These are phyloP conservation scores for Pomacea maculata DNA, from an alignment of 1,140 invertebrate species.

Conservation along the genomic window DNA sequence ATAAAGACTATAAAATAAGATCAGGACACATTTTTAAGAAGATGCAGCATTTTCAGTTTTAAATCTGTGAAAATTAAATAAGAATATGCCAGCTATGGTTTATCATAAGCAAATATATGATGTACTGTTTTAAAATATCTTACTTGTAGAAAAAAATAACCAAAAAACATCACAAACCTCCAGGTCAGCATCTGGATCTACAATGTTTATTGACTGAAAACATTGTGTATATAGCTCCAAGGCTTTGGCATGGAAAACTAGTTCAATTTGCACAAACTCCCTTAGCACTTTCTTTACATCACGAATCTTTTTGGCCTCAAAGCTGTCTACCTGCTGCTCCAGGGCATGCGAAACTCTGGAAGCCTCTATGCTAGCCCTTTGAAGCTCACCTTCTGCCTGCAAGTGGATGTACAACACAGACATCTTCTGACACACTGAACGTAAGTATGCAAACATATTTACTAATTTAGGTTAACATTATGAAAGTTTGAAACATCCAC, in stretches of 20 bases:
- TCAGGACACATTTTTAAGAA: too few species aligned
- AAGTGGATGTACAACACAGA: background rate
- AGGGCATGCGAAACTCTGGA: conserved; percentile 51
- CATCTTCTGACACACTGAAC: too few species aligned
- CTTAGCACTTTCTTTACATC: conserved; percentile 60
- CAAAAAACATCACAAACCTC: conserved; percentile 38
- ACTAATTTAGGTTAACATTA: too few species aligned
- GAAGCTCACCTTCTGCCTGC: conserved; percentile 55
- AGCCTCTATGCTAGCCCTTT: conserved; percentile 58
- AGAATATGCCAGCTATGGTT: too few species aligned
- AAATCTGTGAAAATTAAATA: too few species aligned
- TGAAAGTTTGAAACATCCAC: too few species aligned
- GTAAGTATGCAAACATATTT: too few species aligned
- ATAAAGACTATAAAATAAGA: too few species aligned
- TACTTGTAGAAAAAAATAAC: background rate
- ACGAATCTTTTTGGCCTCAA: conserved; percentile 60
- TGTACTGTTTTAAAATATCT: too few species aligned
- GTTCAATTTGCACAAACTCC: conserved; percentile 61
- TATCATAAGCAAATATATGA: too few species aligned
- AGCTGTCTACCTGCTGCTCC: conserved; percentile 61
- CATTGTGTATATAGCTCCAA: conserved; percentile 60
- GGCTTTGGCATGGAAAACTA: conserved; percentile 62
- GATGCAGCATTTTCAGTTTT: too few species aligned
- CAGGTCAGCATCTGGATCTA: conserved; percentile 59
- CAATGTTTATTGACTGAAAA: conserved; percentile 47